These are phyloP conservation scores for Tragelaphus imberbis DNA, from an alignment of 2,113 vertebrate species.

Conservation along the genomic window DNA sequence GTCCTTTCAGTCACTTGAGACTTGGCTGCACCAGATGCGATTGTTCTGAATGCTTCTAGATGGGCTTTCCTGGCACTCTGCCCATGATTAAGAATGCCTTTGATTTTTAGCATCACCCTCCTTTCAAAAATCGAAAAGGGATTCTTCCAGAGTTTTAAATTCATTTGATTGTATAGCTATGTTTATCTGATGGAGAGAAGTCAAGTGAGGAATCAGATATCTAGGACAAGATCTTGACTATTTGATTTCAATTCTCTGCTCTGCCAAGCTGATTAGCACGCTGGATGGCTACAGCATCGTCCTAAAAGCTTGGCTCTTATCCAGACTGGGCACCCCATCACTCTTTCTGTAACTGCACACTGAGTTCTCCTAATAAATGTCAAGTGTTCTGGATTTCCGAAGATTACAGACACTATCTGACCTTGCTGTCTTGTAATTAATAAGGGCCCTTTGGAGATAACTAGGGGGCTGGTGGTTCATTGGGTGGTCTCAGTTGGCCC, in stretches of 20 bases:
- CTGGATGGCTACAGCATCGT: not conserved
- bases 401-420: not conserved
- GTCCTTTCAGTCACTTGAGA: not conserved
- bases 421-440: not conserved
- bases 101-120: not conserved
- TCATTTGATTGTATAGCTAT: conserved; percentile 11
- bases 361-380: not conserved
- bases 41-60: not conserved
- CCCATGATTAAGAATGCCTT: conserved; percentile 21
- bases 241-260: not conserved
- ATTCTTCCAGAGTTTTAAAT: conserved; percentile 21
- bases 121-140: conserved; percentile 7
- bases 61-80: not conserved
- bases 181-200: conserved; percentile 5
- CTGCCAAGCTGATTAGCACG: not conserved
- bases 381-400: not conserved
- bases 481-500: not conserved
- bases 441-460: not conserved
- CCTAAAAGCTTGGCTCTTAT: not conserved
- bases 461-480: not conserved
- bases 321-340: not conserved
- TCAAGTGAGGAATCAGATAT: conserved; percentile 10
- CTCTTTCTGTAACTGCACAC: not conserved
- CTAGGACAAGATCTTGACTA: not conserved
- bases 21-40: not conserved